Evolutionary conservation across 2,797 vertebrate species (phyloP), one percentile per base, ranked within the genome.

Genomic region (Chelidonichthys spinosus): DNA sequence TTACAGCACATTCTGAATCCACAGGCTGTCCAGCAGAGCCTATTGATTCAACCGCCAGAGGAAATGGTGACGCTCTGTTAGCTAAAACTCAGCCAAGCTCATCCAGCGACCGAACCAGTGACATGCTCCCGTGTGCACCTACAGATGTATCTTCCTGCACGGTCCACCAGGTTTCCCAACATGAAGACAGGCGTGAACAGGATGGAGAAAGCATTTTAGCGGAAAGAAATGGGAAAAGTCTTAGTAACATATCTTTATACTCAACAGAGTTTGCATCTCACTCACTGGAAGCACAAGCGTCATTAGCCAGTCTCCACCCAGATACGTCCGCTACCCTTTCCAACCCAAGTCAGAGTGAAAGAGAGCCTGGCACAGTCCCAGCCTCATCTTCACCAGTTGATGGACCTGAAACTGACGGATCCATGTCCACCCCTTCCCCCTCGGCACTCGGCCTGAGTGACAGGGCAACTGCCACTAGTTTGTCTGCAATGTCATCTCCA

Each of bases 401-500:
- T 47, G 14, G 11, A 39, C 37, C 49, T 58, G 59, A 71, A 55
- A 52, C 18, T 0, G 14, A 64, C 42, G 54, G 63, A 69, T 69
- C 69, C 14, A 13, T 1, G 3, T 85, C 63, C 2, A 66, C 85
- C 17, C 40, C 58, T 7, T 74, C 82, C 63, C 69, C 75, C 10
- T 82, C 74, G 25, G 7, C 33, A 25, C 69, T 79, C 8, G 46
- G 66, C 43, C 32, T 64, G 46, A 73, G 17, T 33, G 55, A 75
- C 72, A 72, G 36, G 62, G 72, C 88, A 44, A 81, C 59, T 7
- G 7, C 39, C 25, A 18, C 40, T 8, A 53, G 36, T 63, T 36
- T 63, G 36, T 87, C 74, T 63, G 13, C 43, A 25, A 14, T 46
- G 3, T 79, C 80, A 10, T 76, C 76, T 58, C 65, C 67, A 4